Percentiles rank a stretch among this genome's conserved stretches.
Conservation (phyloP, 2,113 vertebrate genomes). For the Drymodes brunneopygia region DNA sequence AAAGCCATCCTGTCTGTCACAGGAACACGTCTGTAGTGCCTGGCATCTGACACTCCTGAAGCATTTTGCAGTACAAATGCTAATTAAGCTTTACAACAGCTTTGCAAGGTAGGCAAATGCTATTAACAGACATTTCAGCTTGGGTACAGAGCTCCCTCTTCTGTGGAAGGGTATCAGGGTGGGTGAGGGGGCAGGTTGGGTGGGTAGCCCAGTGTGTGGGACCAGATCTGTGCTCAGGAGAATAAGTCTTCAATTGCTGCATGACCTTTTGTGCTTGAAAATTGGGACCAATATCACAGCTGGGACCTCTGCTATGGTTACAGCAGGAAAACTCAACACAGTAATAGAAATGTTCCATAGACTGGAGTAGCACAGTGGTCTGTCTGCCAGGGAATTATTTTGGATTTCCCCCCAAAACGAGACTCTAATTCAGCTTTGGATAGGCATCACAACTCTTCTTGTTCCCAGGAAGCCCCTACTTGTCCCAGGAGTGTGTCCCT, state of each 20-base stretch:
- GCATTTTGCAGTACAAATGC: not conserved
- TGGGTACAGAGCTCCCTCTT: not conserved
- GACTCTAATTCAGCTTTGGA: not conserved
- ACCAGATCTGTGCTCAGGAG: not conserved
- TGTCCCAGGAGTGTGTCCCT: not conserved
- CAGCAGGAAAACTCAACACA: not conserved
- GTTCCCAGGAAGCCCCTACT: not conserved
- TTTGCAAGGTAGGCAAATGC: not conserved
- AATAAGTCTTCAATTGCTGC: not conserved
- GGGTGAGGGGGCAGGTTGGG: rapidly evolving
- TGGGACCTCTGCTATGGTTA: not conserved
- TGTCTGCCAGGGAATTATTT: not conserved
- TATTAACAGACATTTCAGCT: not conserved
- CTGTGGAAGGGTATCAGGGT: no score
- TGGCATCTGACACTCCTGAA: not conserved
- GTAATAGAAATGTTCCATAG: not conserved
- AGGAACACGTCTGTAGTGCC: not conserved
- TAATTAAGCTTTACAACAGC: not conserved
- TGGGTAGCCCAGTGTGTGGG: not conserved
- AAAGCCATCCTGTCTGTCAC: not conserved
- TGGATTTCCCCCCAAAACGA: not conserved
- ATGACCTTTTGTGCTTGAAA: not conserved
- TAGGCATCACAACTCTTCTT: not conserved
- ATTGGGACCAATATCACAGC: not conserved
- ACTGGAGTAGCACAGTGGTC: not conserved